Evolutionary conservation across 2,888 invertebrate species (phyloP).

Genomic region (Megalurothrips usitatus): DNA sequence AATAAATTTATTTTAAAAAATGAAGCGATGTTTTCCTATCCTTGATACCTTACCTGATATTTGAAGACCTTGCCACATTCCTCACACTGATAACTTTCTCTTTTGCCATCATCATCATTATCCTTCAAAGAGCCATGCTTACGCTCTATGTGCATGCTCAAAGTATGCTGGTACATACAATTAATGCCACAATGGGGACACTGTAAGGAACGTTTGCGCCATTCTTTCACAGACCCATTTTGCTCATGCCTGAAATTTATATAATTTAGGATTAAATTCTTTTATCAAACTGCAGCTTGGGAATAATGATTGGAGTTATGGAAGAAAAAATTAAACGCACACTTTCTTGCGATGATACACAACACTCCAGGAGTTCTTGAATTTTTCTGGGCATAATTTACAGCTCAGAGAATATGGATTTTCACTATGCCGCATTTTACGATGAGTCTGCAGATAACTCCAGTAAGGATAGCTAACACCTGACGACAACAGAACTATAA

Average conservation of each 20-base stretch:
- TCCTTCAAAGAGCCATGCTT: background rate
- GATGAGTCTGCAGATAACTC: slow-evolving; percentile 1
- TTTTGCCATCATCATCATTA: slow-evolving; percentile 12
- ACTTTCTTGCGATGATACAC: background rate
- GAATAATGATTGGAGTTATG: too few relatives aligned
- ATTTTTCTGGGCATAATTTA: background rate
- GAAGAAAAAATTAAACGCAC: background rate
- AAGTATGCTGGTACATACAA: background rate
- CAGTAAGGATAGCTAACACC: slow-evolving; percentile 15
- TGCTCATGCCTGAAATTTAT: background rate
- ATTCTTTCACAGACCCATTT: background rate
- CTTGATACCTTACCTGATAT: background rate
- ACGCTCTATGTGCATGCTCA: background rate
- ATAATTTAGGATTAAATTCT: background rate
- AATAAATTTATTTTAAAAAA: background rate
- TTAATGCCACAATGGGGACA: background rate
- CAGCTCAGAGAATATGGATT: background rate
- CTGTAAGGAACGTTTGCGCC: slow-evolving; percentile 4
- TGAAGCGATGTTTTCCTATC: background rate
- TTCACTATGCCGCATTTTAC: slow-evolving; percentile 2
- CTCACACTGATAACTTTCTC: background rate
- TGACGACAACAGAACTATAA: background rate
- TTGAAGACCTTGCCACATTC: slow-evolving; percentile 8
- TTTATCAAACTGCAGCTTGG: too few relatives aligned
- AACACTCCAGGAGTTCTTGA: slow-evolving; percentile 12